Evolutionary conservation across 2,888 invertebrate genomes (phyloP), one percentile per base, ranked within the genome.

Genomic region (Nymphalis urticae): DNA sequence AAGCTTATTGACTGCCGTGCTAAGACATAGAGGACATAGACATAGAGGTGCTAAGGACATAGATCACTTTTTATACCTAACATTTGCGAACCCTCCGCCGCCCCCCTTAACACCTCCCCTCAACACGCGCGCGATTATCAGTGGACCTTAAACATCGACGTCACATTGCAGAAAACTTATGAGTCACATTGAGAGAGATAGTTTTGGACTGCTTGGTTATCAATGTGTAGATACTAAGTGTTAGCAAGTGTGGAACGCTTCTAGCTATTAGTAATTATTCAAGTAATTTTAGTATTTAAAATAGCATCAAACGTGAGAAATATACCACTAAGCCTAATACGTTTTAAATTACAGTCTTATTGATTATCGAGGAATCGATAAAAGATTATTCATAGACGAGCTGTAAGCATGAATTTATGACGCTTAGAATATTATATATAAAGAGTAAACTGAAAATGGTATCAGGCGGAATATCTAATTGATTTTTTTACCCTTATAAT

Each of bases 391-490:
- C 64, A 59, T 69, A 68, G 68, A 62, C 62, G 64, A 68, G 68
- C 59, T 47, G 64, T 67, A 72, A 75, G 72, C 74, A 73, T 72
- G 76, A 76, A 79, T 81, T 80, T 80, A 80, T 76, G 76, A 77
- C 70, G 76, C 66, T 70, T 66, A 67, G 63, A 75, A 73, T 75
- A 73, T 71, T 75, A 70, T 70, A 56, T 70, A 72, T 69, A 75
- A 32, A 21, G 61, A 54, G 16, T 19, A n/a, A 21, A 1, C 10
- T 24, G 19, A 62, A 58, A 58, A 58, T 58, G 58, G 19, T 1
- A 58, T 58, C 36, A 19, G 16, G 1, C 10, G 9, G 2, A 19
- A 19, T 10, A 21, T 13, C 13, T 42, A 13, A 51, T 51, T 21
- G 10, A 10, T 9, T n/a, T 19, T n/a, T 7, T 48, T 48, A 1